These are phyloP conservation scores for Parambassis ranga DNA, from an alignment of 2,797 vertebrate genomes.

Conservation along the genomic window DNA sequence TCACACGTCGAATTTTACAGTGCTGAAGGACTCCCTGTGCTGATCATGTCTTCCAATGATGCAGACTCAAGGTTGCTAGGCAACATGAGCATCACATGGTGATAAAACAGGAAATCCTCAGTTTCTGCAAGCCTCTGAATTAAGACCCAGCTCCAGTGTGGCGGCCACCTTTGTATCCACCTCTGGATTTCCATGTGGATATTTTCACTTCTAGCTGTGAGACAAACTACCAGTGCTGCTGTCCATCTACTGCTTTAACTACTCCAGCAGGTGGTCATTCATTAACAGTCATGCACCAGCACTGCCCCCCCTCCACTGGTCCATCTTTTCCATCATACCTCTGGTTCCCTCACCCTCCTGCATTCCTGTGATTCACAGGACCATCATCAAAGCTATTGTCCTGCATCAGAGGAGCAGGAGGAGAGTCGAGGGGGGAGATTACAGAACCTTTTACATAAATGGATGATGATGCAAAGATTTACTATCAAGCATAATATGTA, in stretches of 20 bases:
- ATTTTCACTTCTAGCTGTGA: background rate
- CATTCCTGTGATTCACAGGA: slow-evolving; percentile 45
- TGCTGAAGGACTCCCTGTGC: too few species aligned
- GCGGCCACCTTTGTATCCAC: too few species aligned
- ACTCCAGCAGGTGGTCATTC: slow-evolving; percentile 32
- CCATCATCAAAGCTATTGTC: slow-evolving; percentile 56
- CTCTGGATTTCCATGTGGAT: too few species aligned
- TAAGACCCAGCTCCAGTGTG: too few species aligned
- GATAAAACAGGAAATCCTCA: too few species aligned
- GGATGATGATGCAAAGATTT: too few species aligned
- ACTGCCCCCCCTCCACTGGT: background rate
- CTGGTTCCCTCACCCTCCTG: background rate
- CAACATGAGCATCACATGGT: too few species aligned
- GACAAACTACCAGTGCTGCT: slow-evolving; percentile 35
- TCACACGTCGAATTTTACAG: too few species aligned
- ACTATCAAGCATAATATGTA: too few species aligned
- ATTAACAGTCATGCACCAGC: slow-evolving; percentile 11
- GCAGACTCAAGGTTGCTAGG: too few species aligned
- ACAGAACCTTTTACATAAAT: background rate
- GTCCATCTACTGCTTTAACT: slow-evolving; percentile 48
- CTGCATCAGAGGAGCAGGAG: background rate
- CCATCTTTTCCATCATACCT: background rate
- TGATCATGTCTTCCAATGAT: too few species aligned
- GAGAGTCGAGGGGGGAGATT: background rate
- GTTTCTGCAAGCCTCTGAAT: too few species aligned